Conservation (phyloP, 1,140 invertebrate genomes). For the Eubasilissa regina region DNA sequence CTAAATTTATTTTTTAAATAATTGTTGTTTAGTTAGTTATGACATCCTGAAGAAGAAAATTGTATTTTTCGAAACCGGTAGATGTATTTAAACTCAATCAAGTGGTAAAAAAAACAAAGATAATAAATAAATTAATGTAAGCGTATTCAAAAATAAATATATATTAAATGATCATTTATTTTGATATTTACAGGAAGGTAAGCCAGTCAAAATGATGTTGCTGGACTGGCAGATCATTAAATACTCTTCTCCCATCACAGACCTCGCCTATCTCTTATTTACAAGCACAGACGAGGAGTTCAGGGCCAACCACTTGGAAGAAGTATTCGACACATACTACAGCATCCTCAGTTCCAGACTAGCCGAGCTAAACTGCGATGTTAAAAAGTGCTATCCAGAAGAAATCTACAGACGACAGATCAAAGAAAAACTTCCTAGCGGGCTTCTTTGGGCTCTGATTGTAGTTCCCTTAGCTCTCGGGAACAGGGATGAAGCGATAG, state of each 20-base stretch:
- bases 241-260: constrained; percentile 66
- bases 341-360: constrained; percentile 29
- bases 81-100: no score
- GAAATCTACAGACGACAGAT: constrained; percentile 28
- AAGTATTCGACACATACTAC: constrained; percentile 62
- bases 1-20: no score
- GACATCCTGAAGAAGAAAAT: no score
- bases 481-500: constrained; percentile 1
- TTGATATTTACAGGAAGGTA: constrained; percentile 42
- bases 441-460: constrained; percentile 23
- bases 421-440: constrained; percentile 31
- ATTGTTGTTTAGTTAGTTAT: no score
- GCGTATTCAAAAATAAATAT: no score
- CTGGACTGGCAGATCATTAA: constrained; percentile 69
- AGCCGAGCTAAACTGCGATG: constrained; percentile 22
- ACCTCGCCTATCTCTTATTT: constrained; percentile 69
- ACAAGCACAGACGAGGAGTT: constrained; percentile 64
- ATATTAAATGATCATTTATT: background rate
- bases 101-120: no score
- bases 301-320: constrained; percentile 63
- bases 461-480: constrained; percentile 5
- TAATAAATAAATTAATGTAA: no score
- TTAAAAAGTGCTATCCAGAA: constrained; percentile 42
- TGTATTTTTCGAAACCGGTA: no score
- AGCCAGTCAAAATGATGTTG: constrained; percentile 62